phyloP scores from a whole-genome alignment of 1,140 invertebrate species.

The Dreissena rostriformis region DNA sequence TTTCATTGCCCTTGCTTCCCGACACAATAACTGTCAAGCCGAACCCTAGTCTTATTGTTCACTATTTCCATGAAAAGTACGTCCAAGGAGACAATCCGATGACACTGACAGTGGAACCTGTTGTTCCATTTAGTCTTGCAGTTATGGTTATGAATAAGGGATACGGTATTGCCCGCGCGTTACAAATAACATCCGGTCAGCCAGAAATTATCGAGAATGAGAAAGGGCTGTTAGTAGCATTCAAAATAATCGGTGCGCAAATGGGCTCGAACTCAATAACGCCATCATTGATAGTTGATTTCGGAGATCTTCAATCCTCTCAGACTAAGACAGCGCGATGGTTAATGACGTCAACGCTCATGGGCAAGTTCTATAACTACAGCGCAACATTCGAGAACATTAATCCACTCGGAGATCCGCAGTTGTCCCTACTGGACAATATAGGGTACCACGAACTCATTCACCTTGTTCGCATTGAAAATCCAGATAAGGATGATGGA shows the following conservation, averaged over 20 bases:
- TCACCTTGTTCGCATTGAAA: conserved; percentile 60
- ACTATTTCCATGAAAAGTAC: conserved; percentile 64
- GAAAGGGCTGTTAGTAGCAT: conserved; percentile 66
- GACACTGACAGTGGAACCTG: conserved; percentile 42
- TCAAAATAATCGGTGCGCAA: conserved; percentile 65
- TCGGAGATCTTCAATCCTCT: conserved; percentile 63
- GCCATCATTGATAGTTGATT: conserved; percentile 62
- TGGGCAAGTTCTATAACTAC: conserved; percentile 65
- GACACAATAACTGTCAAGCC: conserved; percentile 64
- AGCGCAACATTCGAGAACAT: conserved; percentile 69
- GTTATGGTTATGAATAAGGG: conserved; percentile 65
- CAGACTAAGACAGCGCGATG: conserved; percentile 65
- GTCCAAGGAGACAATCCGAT: conserved; percentile 61
- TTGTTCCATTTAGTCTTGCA: conserved; percentile 60
- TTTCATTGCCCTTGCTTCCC: conserved; percentile 57
- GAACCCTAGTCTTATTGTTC: conserved; percentile 57
- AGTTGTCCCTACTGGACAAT: conserved; percentile 64
- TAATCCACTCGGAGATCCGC: conserved; percentile 68
- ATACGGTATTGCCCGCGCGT: conserved; percentile 60
- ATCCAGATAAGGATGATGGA: conserved; percentile 50
- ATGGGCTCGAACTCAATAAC: conserved; percentile 52
- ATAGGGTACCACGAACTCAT: conserved; percentile 63
- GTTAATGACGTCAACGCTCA: conserved; percentile 63
- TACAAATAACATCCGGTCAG: conserved; percentile 69
- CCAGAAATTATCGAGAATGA: conserved; percentile 72